Percentiles rank a stretch among this genome's conserved stretches.
Conservation (phyloP, 2,888 invertebrate species). For the Heliconius erato region DNA sequence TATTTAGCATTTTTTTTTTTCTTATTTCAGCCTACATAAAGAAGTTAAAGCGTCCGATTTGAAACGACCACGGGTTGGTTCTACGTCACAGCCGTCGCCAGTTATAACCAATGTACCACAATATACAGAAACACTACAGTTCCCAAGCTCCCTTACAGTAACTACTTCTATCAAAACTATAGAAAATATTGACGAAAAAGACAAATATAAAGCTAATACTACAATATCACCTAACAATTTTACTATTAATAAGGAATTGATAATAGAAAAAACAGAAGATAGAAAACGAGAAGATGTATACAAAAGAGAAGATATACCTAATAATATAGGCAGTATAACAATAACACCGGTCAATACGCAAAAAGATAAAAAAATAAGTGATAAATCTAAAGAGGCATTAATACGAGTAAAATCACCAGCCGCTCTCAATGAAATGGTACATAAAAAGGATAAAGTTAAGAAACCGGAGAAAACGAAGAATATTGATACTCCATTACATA, state of each 20-base stretch:
- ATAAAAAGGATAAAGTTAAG: slow-evolving; percentile 60
- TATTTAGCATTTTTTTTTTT: not conserved
- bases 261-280: slow-evolving; percentile 69
- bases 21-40: slow-evolving; percentile 75
- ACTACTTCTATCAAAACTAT: slow-evolving; percentile 65
- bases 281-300: slow-evolving; percentile 62
- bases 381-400: slow-evolving; percentile 66
- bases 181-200: slow-evolving; percentile 59
- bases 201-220: slow-evolving; percentile 56
- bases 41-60: slow-evolving; percentile 72
- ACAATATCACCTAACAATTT: slow-evolving; percentile 63
- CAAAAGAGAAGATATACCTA: slow-evolving; percentile 77
- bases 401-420: slow-evolving; percentile 80
- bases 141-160: slow-evolving; percentile 80
- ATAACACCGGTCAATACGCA: slow-evolving; percentile 76
- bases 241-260: slow-evolving; percentile 67
- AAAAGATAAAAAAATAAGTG: slow-evolving; percentile 64
- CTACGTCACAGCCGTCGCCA: slow-evolving; percentile 58
- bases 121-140: slow-evolving; percentile 73
- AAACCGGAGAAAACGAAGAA: slow-evolving; percentile 52
- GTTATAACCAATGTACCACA: slow-evolving; percentile 47
- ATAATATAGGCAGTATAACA: slow-evolving; percentile 79
- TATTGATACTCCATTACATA: slow-evolving; percentile 55
- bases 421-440: slow-evolving; percentile 78
- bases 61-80: slow-evolving; percentile 69